A percentile compares a stretch with the other conserved stretches of the same genome.
Conservation (phyloP, 2,888 invertebrate species). For the Rotaria magnacalcarata region DNA sequence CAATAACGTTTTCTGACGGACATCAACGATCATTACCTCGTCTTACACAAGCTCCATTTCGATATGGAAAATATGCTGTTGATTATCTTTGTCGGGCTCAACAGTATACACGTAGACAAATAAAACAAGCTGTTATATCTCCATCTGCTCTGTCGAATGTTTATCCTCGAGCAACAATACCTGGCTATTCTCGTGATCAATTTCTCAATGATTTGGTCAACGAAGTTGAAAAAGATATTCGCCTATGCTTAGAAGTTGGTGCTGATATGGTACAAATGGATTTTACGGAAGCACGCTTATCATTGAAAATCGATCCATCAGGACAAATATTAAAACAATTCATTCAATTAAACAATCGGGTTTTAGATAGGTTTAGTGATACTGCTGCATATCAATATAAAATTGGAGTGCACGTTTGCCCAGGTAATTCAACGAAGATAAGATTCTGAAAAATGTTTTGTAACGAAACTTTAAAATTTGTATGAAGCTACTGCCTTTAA, state of each 20-base stretch:
- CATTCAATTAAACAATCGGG: background rate
- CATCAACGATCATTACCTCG: background rate
- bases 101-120: background rate
- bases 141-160: background rate
- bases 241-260: background rate
- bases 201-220: constrained; percentile 2
- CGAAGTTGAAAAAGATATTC: background rate
- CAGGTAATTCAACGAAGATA: background rate
- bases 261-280: background rate
- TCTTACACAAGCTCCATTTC: constrained; percentile 9
- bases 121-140: constrained; percentile 33
- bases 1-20: background rate
- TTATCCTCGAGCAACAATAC: background rate
- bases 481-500: no score
- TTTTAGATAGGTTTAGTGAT: background rate
- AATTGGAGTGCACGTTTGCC: constrained; percentile 10
- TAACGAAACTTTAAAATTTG: no score
- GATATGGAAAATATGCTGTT: constrained; percentile 11
- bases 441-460: background rate
- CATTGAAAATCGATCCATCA: background rate
- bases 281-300: constrained; percentile 8
- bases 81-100: background rate
- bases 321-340: background rate
- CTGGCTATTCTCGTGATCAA: background rate
- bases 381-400: background rate